Base-by-base conservation (phyloP, 2,797 vertebrate species). In the Crocidura indochinensis region DNA sequence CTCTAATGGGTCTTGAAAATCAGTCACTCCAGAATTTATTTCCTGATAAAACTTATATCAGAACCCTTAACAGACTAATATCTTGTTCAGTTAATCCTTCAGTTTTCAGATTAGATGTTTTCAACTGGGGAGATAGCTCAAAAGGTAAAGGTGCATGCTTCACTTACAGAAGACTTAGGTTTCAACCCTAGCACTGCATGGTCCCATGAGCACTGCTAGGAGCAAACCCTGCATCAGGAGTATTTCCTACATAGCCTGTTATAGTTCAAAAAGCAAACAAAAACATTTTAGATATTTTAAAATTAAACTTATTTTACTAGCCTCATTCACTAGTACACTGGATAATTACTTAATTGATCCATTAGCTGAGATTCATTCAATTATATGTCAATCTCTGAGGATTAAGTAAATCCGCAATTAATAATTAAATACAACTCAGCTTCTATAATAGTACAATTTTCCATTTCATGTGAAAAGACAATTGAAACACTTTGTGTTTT, bases 261-360 rank as follows among this genome's bases (percentile, higher is more conserved):
- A 60, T 15, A 60, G 17, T 60, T 2, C 56, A 60, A 60, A 60
- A 60, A 60, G 6, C 19, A 60, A 60, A 51, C 51, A 6, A 60
- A 60, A 60, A 15, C 17, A 60, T 20, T 20, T 60, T 20, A 60
- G 56, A 38, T 20, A 22, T 91, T 79, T 56, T 47, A 64, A 93
- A 83, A 78, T n/a, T 47, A 51, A 77, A 65, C 51, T 84, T 53
- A 73, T 68, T 88, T 82, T 88, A 60, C n/a, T 82, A 85, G 51
- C n/a, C 79, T 83, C 80, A 80, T 65, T 93, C 29, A 26, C 71
- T 83, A 74, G 26, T 53, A 44, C 29, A 53, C 3, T 60, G 44
- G 11, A 73, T 87, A 92, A 53, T 78, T 83, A 79, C 76, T 64
- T 46, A 19, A 78, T 31, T n/a, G 38, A 53, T 11, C 38, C 20